Percentiles rank a stretch among this genome's conserved stretches.
These are phyloP conservation scores for Baryphthengus martii DNA, from an alignment of 2,113 vertebrate species.

Conservation along the genomic window DNA sequence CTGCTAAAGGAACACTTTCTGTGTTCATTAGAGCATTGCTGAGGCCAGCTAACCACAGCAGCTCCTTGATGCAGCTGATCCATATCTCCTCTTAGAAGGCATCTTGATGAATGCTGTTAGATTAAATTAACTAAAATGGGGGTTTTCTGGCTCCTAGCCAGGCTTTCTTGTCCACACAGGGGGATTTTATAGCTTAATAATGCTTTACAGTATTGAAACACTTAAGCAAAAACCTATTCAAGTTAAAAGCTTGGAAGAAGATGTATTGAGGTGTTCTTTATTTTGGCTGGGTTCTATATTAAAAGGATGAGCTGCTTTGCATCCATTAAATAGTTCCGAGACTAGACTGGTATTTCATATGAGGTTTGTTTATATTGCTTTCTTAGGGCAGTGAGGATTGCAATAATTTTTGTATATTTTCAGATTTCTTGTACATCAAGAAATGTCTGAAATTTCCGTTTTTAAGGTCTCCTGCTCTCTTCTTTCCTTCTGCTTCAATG, in stretches of 20 bases:
- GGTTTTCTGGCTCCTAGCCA: not conserved
- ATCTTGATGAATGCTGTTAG: not conserved
- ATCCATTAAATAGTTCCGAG: not conserved
- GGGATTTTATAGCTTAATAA: not conserved
- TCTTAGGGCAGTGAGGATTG: not conserved
- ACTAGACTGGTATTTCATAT: not conserved
- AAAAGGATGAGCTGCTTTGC: not conserved
- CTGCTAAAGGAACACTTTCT: not conserved
- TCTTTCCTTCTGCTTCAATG: not conserved
- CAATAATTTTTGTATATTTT: not conserved
- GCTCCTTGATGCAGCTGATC: not conserved
- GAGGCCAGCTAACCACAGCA: not conserved
- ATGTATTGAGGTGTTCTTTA: not conserved
- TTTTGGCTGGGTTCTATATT: not conserved
- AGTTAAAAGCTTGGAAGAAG: not conserved
- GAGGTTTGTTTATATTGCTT: not conserved
- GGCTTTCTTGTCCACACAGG: not conserved
- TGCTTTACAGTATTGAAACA: not conserved
- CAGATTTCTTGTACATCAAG: not conserved
- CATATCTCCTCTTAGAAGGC: not conserved
- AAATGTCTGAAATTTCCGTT: not conserved
- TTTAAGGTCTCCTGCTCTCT: not conserved
- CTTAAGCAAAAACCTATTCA: not conserved
- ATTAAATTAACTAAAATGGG: not conserved
- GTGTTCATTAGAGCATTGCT: not conserved